Evolutionary conservation across 2,888 invertebrate genomes (phyloP), one percentile per base, ranked within the genome.

Genomic region (Nesidiocoris tenuis): DNA sequence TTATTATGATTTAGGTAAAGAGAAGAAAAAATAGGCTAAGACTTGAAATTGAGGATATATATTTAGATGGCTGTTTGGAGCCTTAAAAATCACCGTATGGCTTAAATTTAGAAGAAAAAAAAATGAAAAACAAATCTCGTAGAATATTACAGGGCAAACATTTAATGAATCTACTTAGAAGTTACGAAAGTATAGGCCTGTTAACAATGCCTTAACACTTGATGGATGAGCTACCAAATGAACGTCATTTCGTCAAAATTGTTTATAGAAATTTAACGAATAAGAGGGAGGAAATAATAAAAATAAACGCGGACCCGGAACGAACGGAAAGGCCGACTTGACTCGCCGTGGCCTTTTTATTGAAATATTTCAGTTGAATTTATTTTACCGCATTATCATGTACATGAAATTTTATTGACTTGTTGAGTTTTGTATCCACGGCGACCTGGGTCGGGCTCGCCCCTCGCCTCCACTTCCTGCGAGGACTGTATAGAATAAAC

Each of bases 81-180:
- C 75, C 75, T 72, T 72, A 72, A 72, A 63, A 54, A 24, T 64
- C 25, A 57, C 59, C 67, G 61, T 72, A 75, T 61, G 71, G 77
- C 75, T 76, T 77, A 68, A 75, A 77, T 65, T 67, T 77, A 76
- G 76, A 64, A 59, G 66, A 70, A 25, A 18, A 55, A 70, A 12
- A 39, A 39, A 39, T 7, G 59, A n/a, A n/a, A 59, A 59, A 59
- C 3, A 59, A 59, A 18, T 70, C 56, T 63, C 72, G 72, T 77
- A 77, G 77, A 76, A 74, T 74, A 77, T 76, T 77, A 77, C 77
- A 77, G 77, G 77, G 77, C 77, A 72, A 72, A 68, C 71, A 67
- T 54, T 61, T 61, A 57, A 57, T 24, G 24, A 23, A 16, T 71
- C 59, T 59, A 72, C 54, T 61, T 72, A 72, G 72, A 17, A 54